Base-by-base conservation (phyloP, 1,140 invertebrate species). In the Scylla paramamosain region DNA sequence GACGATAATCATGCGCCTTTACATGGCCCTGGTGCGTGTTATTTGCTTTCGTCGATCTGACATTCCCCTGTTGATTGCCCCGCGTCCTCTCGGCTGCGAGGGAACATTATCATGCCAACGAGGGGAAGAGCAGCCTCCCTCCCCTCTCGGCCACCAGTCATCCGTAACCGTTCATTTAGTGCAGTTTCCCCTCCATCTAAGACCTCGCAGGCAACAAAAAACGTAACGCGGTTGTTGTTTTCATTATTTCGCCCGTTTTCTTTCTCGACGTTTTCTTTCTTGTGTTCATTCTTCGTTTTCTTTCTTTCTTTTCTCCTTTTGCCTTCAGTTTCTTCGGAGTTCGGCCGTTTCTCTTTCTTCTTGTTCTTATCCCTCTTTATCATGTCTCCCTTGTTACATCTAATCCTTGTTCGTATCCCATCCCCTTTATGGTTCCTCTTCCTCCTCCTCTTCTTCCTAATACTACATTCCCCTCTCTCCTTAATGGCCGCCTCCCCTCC, bases 111-210 rank as follows among this genome's bases (percentile, higher is more conserved):
- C n/a, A 77, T 77, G n/a, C 12, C 67, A 77, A 77, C 67, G 67
- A 77, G 67, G 67, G 67, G 67, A 77, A 77, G 25, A n/a, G 6
- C n/a, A 16, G 67, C 67, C 67, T 77, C 67, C 67, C 20, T n/a
- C 67, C 8, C 67, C 67, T 77, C n/a, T n/a, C 67, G 25, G 67
- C 25, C 20, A n/a, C n/a, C 12, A 77, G 67, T 77, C 67, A 77
- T 77, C 67, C 67, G 67, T 77, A 77, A 77, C n/a, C 67, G 67
- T 77, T 77, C 67, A 25, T 77, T 77, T 77, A 77, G 67, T 77
- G 0, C 67, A 77, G 67, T 77, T 77, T 77, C 67, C 67, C 67
- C 25, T 77, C n/a, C 67, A n/a, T 77, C 25, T 20, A 77, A 77
- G 20, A 77, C n/a, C 8, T n/a, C 8, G 20, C 6, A 3, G n/a